Evolutionary conservation across 2,797 vertebrate species (phyloP).

Genomic region (Clarias pachynema): DNA sequence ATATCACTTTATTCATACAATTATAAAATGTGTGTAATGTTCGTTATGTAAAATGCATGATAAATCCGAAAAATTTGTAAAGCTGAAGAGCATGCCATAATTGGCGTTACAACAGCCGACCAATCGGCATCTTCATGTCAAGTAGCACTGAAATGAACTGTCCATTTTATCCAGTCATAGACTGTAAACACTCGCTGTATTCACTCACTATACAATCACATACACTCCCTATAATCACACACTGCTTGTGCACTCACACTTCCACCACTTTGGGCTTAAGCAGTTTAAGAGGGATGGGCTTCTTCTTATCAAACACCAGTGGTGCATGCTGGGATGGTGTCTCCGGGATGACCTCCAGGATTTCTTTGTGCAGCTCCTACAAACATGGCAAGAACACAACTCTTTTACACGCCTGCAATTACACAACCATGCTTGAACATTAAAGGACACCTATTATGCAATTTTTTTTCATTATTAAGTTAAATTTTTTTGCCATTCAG

Average conservation of each 20-base stretch:
- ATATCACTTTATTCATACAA: not conserved
- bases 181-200: not conserved
- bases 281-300: constrained; percentile 87
- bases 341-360: constrained; percentile 72
- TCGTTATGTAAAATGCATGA: not conserved
- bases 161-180: no score
- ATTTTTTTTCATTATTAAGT: not conserved
- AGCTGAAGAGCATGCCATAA: no score
- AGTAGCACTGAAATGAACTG: no score
- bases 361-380: constrained; percentile 77
- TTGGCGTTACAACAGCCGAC: no score
- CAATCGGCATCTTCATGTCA: no score
- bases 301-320: constrained; percentile 88
- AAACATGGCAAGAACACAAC: constrained; percentile 22
- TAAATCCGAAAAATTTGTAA: no score
- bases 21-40: not conserved
- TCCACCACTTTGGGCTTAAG: constrained; percentile 91
- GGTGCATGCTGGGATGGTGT: constrained; percentile 62
- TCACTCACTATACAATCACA: not conserved
- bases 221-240: not conserved
- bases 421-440: not conserved
- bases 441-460: not conserved
- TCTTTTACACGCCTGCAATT: not conserved
- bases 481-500: no score
- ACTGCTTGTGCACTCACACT: constrained; percentile 81